These are phyloP conservation scores for Stegastes partitus DNA, from an alignment of 2,113 vertebrate species.

Conservation along the genomic window DNA sequence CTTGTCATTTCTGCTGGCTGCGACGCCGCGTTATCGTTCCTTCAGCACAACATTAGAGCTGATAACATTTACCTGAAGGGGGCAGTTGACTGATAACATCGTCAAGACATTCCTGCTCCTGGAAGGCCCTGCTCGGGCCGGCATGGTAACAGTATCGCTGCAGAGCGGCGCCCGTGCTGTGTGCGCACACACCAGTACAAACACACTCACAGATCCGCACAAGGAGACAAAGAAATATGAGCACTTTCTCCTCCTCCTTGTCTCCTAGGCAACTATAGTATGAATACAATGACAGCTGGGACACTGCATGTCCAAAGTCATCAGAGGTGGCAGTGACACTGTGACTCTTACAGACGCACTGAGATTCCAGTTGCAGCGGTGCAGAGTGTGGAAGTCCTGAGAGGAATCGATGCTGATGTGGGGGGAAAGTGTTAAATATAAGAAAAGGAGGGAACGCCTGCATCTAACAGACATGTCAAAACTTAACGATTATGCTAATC, in stretches of 20 bases:
- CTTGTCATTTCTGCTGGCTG: slow-evolving; percentile 74
- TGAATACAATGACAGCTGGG: slow-evolving; percentile 44
- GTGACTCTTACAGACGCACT: slow-evolving; percentile 12
- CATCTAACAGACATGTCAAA: slow-evolving; percentile 44
- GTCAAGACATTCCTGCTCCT: slow-evolving; percentile 58
- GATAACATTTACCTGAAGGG: slow-evolving; percentile 81
- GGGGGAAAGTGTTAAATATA: not conserved
- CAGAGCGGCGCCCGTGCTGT: not conserved
- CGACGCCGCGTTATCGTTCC: slow-evolving; percentile 69
- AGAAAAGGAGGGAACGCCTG: not conserved
- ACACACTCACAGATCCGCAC: slow-evolving; percentile 13
- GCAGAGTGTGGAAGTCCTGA: not conserved
- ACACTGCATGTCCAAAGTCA: slow-evolving; percentile 34
- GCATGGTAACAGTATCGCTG: slow-evolving; percentile 19
- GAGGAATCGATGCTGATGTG: slow-evolving; percentile 34
- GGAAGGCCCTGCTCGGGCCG: slow-evolving; percentile 39
- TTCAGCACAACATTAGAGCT: slow-evolving; percentile 64
- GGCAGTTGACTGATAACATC: slow-evolving; percentile 74
- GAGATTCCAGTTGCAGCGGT: slow-evolving; percentile 21
- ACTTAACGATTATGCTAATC: slow-evolving; percentile 56
- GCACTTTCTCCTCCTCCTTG: slow-evolving; percentile 11
- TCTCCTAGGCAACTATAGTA: slow-evolving; percentile 40
- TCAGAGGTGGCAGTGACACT: slow-evolving; percentile 21
- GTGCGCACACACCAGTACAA: not conserved
- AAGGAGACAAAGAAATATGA: slow-evolving; percentile 37